phyloP scores from a whole-genome alignment of 2,888 invertebrate genomes.

The Lepidochrysops patricia region DNA sequence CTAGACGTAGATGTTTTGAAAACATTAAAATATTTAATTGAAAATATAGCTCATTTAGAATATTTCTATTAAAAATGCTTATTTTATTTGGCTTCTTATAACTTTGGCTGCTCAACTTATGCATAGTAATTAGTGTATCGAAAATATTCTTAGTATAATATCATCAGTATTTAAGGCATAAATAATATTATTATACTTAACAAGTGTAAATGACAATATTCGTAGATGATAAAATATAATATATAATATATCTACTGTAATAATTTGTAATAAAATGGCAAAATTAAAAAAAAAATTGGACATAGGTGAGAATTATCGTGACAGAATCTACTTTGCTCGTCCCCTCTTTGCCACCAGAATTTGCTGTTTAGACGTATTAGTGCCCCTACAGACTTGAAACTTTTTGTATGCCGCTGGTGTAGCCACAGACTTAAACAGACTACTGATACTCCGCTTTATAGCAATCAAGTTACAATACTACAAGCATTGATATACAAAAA shows the following conservation, averaged over 20 bases:
- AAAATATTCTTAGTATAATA: background rate
- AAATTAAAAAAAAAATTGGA: conserved; percentile 35
- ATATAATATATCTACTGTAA: background rate
- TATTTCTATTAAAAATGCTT: too few species aligned
- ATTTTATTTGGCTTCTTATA: background rate
- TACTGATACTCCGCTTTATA: too few species aligned
- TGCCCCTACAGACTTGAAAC: background rate
- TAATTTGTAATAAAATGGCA: background rate
- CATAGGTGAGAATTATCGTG: conserved; percentile 71
- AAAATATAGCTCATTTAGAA: too few species aligned
- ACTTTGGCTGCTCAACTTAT: background rate
- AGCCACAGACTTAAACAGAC: too few species aligned
- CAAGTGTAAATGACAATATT: background rate
- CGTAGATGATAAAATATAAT: background rate
- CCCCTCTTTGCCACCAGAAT: background rate
- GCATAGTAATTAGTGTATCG: background rate
- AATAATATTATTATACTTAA: too few species aligned
- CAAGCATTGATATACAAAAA: too few species aligned
- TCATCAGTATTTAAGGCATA: background rate
- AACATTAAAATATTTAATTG: too few species aligned
- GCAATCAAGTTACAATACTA: too few species aligned
- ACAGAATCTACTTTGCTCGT: conserved; percentile 13
- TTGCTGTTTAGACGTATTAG: background rate
- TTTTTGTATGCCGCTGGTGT: too few species aligned
- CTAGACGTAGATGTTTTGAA: too few species aligned